Base-by-base conservation (phyloP, 2,888 invertebrate genomes). In the Calliphora vomitoria region DNA sequence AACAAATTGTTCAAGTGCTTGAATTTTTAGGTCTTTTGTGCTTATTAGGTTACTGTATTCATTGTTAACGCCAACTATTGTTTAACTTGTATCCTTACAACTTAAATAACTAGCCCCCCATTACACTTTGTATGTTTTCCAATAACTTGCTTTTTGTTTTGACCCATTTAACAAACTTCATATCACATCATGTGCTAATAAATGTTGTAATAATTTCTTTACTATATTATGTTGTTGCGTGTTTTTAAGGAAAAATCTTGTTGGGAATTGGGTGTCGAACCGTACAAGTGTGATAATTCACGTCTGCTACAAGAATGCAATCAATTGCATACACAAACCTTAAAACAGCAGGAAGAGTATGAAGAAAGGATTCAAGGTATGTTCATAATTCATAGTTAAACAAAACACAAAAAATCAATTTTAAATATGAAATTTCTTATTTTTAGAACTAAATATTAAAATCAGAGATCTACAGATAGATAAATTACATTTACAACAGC, bases 211-310 rank as follows among this genome's bases (percentile, higher is more conserved):
- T 55, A 55, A 18, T 6, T 13, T 20, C 72, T 53, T 60, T 72
- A n/a, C 25, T 74, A 38, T 72, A 68, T 68, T 81, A 79, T 66
- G 38, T 76, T 10, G 79, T 80, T 72, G 60, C 84, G 66, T 84
- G 80, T 85, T 80, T 87, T 80, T 25, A 92, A 96, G 95, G 96
- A 97, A 92, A 95, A 96, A 89, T 95, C 95, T 90, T 95, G 95
- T 87, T 94, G 97, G 90, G 95, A 96, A 93, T 93, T 96, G 81
- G 96, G 96, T 89, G 95, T 96, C 55, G 97, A 97, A 92, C 97
- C 97, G 0, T 97, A 96, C 91, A 97, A 96, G 94, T 96, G 96
- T 93, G 97, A 97, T 91, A 97, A 97, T 94, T 95, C 96, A 41
- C 96, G 95, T 92, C 94, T 97, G 69, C 95, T 97, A 82, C 95